Evolutionary conservation across 2,113 vertebrate genomes (phyloP).

Genomic region (Accipiter virgatus): DNA sequence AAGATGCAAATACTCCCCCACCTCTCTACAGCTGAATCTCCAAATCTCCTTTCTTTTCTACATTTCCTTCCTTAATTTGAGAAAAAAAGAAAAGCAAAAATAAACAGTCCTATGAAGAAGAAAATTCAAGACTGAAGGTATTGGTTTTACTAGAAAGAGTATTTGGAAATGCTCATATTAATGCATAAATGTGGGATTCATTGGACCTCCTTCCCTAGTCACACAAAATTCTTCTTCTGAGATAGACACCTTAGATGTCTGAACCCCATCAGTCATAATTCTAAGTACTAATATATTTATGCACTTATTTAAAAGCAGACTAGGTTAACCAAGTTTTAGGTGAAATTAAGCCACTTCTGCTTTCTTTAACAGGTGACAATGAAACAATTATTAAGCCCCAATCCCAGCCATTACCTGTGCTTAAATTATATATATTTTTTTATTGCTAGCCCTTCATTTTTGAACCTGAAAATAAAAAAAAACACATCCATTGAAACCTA

Average conservation of each 20-base stretch:
- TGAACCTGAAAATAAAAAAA: neutral
- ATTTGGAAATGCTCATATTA: neutral
- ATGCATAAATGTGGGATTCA: neutral
- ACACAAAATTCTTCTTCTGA: neutral
- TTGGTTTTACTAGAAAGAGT: neutral
- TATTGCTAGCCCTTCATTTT: neutral
- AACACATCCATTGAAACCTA: neutral
- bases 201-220: neutral
- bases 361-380: accelerated
- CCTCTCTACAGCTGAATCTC: neutral
- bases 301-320: neutral
- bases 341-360: neutral
- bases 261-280: neutral
- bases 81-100: neutral
- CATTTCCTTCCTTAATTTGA: neutral
- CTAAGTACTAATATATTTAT: neutral
- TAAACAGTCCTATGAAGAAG: neutral
- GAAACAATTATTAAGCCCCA: neutral
- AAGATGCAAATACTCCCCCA: neutral
- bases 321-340: neutral
- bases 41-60: neutral
- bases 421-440: neutral
- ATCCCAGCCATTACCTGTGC: neutral
- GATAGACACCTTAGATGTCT: neutral
- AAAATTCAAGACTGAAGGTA: neutral